Base-by-base conservation (phyloP, 2,113 vertebrate species). In the Rhinoptilus africanus region DNA sequence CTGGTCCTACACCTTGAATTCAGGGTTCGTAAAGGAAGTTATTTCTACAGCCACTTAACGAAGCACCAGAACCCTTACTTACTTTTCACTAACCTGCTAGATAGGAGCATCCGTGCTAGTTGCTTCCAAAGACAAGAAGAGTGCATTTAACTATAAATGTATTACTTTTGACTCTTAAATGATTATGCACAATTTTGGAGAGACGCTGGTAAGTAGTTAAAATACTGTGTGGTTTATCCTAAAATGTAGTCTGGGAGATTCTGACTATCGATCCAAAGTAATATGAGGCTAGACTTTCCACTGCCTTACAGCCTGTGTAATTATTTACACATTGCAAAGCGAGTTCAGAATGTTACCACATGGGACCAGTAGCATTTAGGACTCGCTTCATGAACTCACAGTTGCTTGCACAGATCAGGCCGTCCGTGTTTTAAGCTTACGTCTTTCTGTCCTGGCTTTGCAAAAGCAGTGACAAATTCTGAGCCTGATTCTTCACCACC, bases 211-310 rank as follows among this genome's bases (percentile, higher is more conserved):
- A 92, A 96, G 64, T 76, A 76, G 45, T 71, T 81, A 56, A 91
- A 88, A 79, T 80, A 77, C 32, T 62, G 30, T 85, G 64, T 81
- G 45, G 21, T 76, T 95, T 48, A 86, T 82, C 71, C 73, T 71
- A n/a, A 97, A 41, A 88, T 26, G 47, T 75, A 41, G 43, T 81
- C 74, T 69, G 74, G 80, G 76, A 78, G 27, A 60, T 56, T 93
- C 95, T 77, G 84, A 50, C 50, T 92, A 3, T 74, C 73, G 84
- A 85, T 92, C 84, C 89, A 95, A 96, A 96, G 77, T 89, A 93
- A 83, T 85, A 34, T 2, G 50, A 84, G 68, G 67, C 79, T 83
- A 45, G 48, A 85, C 28, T 90, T 78, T 84, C 74, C 54, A 73
- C 85, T 91, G 88, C 80, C 73, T 91, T 92, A 48, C 4, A 82